Percentiles rank a stretch among this genome's conserved stretches.
phyloP scores from a whole-genome alignment of 2,797 vertebrate species.

The Acestrorhynchus altus region DNA sequence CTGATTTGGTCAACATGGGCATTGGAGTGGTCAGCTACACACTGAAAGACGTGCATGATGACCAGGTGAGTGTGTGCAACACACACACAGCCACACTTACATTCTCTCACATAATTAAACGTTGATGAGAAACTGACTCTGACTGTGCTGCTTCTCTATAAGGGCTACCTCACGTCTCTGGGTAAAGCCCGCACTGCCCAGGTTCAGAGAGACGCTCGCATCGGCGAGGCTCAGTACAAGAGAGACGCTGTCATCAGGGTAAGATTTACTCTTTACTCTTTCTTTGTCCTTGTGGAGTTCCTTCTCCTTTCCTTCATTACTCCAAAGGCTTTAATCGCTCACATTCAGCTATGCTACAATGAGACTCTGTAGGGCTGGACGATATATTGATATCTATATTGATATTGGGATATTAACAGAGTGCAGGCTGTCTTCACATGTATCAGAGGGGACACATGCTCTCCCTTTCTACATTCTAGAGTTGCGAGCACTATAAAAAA shows the following conservation, averaged over 20 bases:
- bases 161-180: slow-evolving; percentile 90
- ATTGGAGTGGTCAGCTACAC: slow-evolving; percentile 96
- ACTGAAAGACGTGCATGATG: slow-evolving; percentile 94
- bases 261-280: slow-evolving; percentile 35
- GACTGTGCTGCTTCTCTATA: slow-evolving; percentile 11
- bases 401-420: too few relatives aligned
- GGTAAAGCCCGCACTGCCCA: slow-evolving; percentile 94
- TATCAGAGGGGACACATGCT: too few relatives aligned
- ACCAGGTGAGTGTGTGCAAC: slow-evolving; percentile 79
- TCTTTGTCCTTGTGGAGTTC: too few relatives aligned
- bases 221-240: slow-evolving; percentile 93
- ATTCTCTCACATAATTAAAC: neutral
- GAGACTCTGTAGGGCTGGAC: too few relatives aligned
- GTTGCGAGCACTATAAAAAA: too few relatives aligned
- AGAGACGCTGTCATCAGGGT: slow-evolving; percentile 91
- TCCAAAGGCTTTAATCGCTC: too few relatives aligned
- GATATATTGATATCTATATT: too few relatives aligned
- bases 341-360: too few relatives aligned
- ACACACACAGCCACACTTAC: neutral
- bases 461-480: too few relatives aligned
- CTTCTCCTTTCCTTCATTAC: too few relatives aligned
- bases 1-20: slow-evolving; percentile 97
- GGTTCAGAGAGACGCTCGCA: slow-evolving; percentile 93
- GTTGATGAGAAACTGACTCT: neutral
- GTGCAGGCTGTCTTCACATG: too few relatives aligned